Evolutionary conservation across 1,140 invertebrate species (phyloP), one percentile per base, ranked within the genome.

Genomic region (Drosophila erecta): DNA sequence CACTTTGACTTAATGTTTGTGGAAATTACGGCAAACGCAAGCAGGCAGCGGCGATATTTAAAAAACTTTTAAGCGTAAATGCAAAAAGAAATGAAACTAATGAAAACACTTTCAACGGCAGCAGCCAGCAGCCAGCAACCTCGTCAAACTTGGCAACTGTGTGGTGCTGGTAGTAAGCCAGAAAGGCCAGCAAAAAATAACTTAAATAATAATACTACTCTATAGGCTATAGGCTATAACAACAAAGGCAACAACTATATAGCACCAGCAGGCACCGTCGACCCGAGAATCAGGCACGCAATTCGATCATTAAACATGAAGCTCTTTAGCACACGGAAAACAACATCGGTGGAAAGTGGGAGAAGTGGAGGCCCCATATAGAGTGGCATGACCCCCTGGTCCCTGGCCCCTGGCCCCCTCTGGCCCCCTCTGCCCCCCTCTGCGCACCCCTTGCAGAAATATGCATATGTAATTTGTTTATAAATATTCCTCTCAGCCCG

Each of bases 251-350:
- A 74, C 61, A 79, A 73, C 57, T 57, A 64, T 47, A 65, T 40
- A 65, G 71, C 71, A 75, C 71, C 58, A 75, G 60, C 71, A 65
- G 71, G 72, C 79, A 81, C 70, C 50, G 65, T 40, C 60, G 65
- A 49, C 60, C 60, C 72, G 47, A 66, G 79, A 78, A 71, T 77
- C 76, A 83, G 84, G 83, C 83, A 87, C 83, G 83, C 83, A 87
- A 87, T 87, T 89, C 58, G 83, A 87, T 89, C 83, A 87, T 87
- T 87, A 87, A 87, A 87, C 83, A 87, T 87, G 83, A 89, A 87
- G 84, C 83, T 87, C 83, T 87, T 87, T 87, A 87, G 83, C 79
- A 87, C 79, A 89, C 83, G 71, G 62, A 83, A 85, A 66, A 83
- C 47, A 67, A 46, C 59, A 72, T 72, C 46, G 47, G 55, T 47